Conservation (phyloP, 2,113 vertebrate genomes). For the Gopherus evgoodei region DNA sequence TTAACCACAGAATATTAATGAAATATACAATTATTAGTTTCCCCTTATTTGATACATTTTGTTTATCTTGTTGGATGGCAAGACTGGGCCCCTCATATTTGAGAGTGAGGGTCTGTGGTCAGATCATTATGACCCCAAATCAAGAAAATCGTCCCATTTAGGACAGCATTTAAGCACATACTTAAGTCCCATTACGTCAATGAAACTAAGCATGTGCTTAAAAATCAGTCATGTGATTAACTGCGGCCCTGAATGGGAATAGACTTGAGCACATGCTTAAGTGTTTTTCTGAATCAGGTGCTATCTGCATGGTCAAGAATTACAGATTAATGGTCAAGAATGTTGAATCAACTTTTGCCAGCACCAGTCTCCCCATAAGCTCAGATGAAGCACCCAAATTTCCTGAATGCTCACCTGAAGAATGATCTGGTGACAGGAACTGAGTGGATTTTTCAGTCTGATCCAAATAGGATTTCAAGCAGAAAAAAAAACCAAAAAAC, state of each 20-base stretch:
- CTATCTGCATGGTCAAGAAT: background rate
- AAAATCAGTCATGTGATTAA: slow-evolving; percentile 1
- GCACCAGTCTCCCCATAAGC: slow-evolving; percentile 10
- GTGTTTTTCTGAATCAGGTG: background rate
- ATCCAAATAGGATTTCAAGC: slow-evolving; percentile 56
- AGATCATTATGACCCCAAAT: background rate
- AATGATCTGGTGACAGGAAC: slow-evolving; percentile 56
- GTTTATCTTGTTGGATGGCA: no score
- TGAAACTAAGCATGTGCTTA: background rate
- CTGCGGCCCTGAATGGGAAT: background rate
- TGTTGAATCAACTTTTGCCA: slow-evolving; percentile 32
- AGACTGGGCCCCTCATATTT: background rate
- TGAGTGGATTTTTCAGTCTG: slow-evolving; percentile 50
- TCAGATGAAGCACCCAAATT: slow-evolving; percentile 54
- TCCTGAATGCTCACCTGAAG: slow-evolving; percentile 57
- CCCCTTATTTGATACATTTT: background rate
- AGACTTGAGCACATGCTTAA: background rate
- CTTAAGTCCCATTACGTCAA: background rate
- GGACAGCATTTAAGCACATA: background rate
- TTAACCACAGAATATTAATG: background rate
- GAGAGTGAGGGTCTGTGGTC: background rate
- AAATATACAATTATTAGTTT: background rate
- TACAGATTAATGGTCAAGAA: background rate
- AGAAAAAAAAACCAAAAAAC: background rate
- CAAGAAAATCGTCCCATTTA: no score